These are phyloP conservation scores for Menura novaehollandiae DNA, from an alignment of 2,113 vertebrate genomes.

Conservation along the genomic window DNA sequence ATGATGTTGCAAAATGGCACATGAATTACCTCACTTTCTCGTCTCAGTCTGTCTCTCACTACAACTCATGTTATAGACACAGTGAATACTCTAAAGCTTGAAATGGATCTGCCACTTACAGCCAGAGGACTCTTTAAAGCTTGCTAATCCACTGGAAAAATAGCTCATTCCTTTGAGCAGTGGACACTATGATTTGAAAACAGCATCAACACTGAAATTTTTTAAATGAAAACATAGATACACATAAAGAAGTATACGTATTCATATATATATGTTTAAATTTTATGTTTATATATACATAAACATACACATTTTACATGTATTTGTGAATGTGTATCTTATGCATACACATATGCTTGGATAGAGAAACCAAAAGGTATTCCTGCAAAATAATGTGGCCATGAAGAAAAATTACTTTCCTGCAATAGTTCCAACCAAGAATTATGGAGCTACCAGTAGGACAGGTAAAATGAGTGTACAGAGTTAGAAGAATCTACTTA, in stretches of 20 bases:
- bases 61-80: slow-evolving; percentile 20
- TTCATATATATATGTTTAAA: neutral
- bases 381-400: neutral
- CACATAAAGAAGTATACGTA: neutral
- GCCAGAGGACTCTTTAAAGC: slow-evolving; percentile 6
- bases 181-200: neutral
- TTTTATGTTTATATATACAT: neutral
- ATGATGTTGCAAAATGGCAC: slow-evolving; percentile 60
- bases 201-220: neutral
- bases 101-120: slow-evolving; percentile 23
- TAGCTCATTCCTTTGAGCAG: neutral
- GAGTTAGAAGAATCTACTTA: neutral
- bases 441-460: neutral
- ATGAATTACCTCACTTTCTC: slow-evolving; percentile 66
- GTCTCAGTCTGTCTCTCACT: slow-evolving; percentile 55
- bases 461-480: neutral
- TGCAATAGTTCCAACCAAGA: neutral
- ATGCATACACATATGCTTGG: fast-evolving
- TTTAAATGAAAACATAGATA: neutral
- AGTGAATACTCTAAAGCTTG: slow-evolving; percentile 8
- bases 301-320: too few species aligned
- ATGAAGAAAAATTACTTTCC: neutral
- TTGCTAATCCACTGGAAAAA: slow-evolving; percentile 38
- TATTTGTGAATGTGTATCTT: neutral
- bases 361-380: neutral